These are phyloP conservation scores for Rhinolophus sinicus DNA, from an alignment of 2,113 vertebrate species.

Conservation along the genomic window DNA sequence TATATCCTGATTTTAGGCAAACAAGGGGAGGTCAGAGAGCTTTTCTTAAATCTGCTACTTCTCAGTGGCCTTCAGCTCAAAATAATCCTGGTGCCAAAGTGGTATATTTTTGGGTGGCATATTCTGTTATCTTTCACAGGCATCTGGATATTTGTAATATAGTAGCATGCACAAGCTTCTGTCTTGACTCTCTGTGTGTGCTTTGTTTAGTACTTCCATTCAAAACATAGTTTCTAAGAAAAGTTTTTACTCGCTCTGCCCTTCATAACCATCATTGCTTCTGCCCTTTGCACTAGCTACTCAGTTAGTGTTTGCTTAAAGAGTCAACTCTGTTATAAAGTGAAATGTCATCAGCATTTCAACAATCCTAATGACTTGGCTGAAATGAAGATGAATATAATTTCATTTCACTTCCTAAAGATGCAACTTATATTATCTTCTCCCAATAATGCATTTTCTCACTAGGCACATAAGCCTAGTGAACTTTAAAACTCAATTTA, in stretches of 20 bases:
- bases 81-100: background rate
- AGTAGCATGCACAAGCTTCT: background rate
- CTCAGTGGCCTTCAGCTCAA: background rate
- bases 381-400: background rate
- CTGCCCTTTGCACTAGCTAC: background rate
- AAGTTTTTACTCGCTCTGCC: background rate
- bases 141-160: background rate
- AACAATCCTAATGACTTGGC: background rate
- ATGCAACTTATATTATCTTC: background rate
- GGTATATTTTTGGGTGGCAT: background rate
- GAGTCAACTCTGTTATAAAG: background rate
- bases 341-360: background rate
- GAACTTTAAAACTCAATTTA: conserved; percentile 41
- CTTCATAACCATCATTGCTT: background rate
- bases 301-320: background rate
- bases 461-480: background rate
- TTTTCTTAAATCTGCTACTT: background rate
- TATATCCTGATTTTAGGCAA: background rate
- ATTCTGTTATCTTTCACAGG: background rate
- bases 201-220: background rate
- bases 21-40: background rate
- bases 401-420: background rate
- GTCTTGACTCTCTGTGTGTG: background rate
- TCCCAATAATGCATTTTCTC: background rate
- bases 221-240: background rate